Evolutionary conservation across 2,797 vertebrate genomes (phyloP).

Genomic region (Graptemys geographica): DNA sequence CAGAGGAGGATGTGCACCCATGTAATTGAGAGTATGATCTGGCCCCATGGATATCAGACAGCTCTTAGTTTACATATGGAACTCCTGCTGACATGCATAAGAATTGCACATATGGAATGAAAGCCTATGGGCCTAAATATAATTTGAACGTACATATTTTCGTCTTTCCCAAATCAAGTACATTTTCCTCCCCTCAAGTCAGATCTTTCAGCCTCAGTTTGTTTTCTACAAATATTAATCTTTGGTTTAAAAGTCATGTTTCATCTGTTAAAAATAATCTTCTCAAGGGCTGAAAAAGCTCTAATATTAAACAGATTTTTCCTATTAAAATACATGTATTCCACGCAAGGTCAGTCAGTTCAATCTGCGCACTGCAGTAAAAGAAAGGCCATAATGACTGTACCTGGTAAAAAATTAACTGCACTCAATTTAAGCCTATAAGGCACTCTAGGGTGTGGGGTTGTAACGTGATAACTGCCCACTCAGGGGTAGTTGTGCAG

Average conservation of each 20-base stretch:
- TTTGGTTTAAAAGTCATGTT: slow-evolving; percentile 27
- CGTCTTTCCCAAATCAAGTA: background rate
- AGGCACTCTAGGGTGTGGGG: background rate
- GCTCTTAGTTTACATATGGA: background rate
- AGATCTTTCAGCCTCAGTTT: slow-evolving; percentile 17
- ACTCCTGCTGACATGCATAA: background rate
- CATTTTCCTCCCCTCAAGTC: background rate
- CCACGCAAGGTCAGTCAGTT: slow-evolving; percentile 43
- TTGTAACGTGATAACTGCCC: slow-evolving; percentile 45
- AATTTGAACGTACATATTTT: background rate
- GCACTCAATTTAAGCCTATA: background rate
- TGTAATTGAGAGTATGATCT: background rate
- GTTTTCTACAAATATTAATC: slow-evolving; percentile 24
- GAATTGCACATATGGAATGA: background rate
- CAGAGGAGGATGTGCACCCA: background rate
- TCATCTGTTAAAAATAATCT: slow-evolving; percentile 70
- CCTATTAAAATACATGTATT: background rate
- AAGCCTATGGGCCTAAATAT: background rate
- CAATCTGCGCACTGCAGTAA: slow-evolving; percentile 31
- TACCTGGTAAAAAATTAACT: slow-evolving; percentile 50
- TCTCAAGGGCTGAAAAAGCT: slow-evolving; percentile 56
- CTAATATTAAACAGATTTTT: slow-evolving; percentile 72
- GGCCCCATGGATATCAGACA: background rate
- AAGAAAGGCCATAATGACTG: slow-evolving; percentile 6
- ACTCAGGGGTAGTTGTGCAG: background rate